Evolutionary conservation across 2,113 vertebrate genomes (phyloP).

Genomic region (Ia io): DNA sequence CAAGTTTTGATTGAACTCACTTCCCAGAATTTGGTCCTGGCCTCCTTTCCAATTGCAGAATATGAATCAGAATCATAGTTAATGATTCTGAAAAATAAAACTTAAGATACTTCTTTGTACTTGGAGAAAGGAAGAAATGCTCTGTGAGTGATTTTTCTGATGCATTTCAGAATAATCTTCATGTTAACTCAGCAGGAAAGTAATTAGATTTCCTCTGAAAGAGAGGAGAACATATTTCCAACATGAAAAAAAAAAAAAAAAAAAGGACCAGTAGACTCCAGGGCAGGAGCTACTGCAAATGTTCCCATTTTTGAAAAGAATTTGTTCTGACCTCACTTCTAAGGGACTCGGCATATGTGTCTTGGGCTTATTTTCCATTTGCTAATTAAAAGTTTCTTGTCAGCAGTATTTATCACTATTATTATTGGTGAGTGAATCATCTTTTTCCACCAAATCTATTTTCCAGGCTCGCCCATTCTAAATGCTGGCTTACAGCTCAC

Average conservation of each 20-base stretch:
- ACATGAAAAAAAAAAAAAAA: neutral
- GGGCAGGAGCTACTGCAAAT: conserved; percentile 58
- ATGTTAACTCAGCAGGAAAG: conserved; percentile 32
- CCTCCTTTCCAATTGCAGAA: conserved; percentile 10
- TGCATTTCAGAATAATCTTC: conserved; percentile 29
- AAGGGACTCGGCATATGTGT: conserved; percentile 45
- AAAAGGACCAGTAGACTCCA: neutral
- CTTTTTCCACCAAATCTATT: conserved; percentile 63
- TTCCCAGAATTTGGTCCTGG: conserved; percentile 54
- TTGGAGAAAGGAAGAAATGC: conserved; percentile 25
- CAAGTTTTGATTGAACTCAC: conserved; percentile 33
- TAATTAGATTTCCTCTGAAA: conserved; percentile 60
- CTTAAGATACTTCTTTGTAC: conserved; percentile 25
- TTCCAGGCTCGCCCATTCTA: conserved; percentile 59
- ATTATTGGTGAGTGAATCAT: conserved; percentile 72
- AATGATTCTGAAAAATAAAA: conserved; percentile 59
- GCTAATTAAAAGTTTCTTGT: conserved; percentile 69
- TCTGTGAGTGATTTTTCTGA: neutral
- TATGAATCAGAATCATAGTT: conserved; percentile 46
- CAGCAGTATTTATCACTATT: conserved; percentile 71
- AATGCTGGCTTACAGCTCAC: conserved; percentile 49
- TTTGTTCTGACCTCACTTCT: conserved; percentile 69
- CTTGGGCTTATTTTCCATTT: conserved; percentile 63
- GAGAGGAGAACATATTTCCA: conserved; percentile 27
- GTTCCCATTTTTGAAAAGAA: conserved; percentile 59